Evolutionary conservation across 1,140 invertebrate species (phyloP).

Genomic region (Aphelenchoides avenae): DNA sequence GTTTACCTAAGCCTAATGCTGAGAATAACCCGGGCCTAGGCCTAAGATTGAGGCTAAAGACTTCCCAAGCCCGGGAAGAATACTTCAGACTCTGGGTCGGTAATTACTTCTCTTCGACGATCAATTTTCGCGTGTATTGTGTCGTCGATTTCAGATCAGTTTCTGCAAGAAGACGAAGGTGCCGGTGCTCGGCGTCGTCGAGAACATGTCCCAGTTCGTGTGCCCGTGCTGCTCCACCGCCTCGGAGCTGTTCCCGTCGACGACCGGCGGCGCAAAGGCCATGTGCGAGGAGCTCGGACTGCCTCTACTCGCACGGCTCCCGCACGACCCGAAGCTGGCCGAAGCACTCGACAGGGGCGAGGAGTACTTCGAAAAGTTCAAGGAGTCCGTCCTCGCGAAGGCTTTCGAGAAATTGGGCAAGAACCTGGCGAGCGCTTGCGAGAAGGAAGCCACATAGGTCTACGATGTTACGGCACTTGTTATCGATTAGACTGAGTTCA

Average conservation of each 20-base stretch:
- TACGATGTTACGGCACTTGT: too few species aligned
- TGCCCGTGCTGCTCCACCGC: conserved; percentile 76
- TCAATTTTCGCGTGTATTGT: too few species aligned
- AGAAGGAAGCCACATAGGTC: too few species aligned
- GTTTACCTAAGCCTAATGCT: too few species aligned
- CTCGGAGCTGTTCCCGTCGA: conserved; percentile 52
- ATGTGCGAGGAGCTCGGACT: conserved; percentile 55
- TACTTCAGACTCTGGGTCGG: too few species aligned
- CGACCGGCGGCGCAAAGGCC: conserved; percentile 53
- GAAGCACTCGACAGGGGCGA: conserved; percentile 48
- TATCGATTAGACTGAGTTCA: too few species aligned
- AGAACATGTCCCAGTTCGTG: conserved; percentile 84
- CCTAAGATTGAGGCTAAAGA: too few species aligned
- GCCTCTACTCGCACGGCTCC: conserved; percentile 49
- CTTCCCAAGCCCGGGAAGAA: too few species aligned
- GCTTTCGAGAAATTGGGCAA: conserved; percentile 45
- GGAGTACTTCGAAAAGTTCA: conserved; percentile 48
- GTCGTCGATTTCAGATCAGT: conserved; percentile 69
- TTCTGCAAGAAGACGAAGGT: conserved; percentile 82
- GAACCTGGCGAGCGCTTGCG: conserved; percentile 24
- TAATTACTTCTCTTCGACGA: too few species aligned
- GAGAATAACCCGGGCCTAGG: too few species aligned
- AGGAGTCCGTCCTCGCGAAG: conserved; percentile 37
- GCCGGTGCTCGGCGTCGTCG: conserved; percentile 77
- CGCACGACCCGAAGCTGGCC: conserved; percentile 48